Evolutionary conservation across 1,140 invertebrate genomes (phyloP), one percentile per base, ranked within the genome.

Genomic region (Colletes latitarsis): DNA sequence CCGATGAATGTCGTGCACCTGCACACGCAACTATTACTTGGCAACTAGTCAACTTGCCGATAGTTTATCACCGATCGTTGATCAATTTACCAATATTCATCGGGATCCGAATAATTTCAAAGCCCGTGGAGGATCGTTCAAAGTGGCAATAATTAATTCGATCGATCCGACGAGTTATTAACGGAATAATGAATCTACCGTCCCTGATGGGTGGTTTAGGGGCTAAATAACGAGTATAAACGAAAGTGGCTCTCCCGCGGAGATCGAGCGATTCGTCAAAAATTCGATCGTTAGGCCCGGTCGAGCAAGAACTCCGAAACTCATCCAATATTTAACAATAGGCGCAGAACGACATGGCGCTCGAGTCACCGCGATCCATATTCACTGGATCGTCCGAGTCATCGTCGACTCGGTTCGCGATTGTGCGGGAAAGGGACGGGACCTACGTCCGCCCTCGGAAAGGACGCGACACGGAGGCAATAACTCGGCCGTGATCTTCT

Each of bases 401-500:
- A 15, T 52, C 62, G 9, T 8, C 17, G 9, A 19, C 30, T 39
- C 53, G 10, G 19, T 15, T 9, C 41, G 39, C 30, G 30, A 17
- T 68, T 14, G 53, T 19, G 55, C 52, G 15, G n/a, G 17, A 30
- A 72, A 46, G 41, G 55, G 57, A 12, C 30, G 46, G 19, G 72
- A 46, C 43, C 17, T 6, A 10, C 62, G 53, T 52, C 49, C 43
- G 64, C 21, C 55, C 46, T 69, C 21, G 19, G 1, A 72, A 46
- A 81, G 55, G 14, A 21, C 46, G 30, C 52, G 64, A 70, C 60
- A n/a, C 8, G 21, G 10, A 72, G 53, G 58, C 82, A 71, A 67
- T 77, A 81, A 81, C 79, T 81, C 72, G 83, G 53, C 21, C 77
- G 53, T 71, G 72, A 77, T 82, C 64, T 72, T 66, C 12, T 19